Evolutionary conservation across 1,140 invertebrate genomes (phyloP).

Genomic region (Asobara japonica): DNA sequence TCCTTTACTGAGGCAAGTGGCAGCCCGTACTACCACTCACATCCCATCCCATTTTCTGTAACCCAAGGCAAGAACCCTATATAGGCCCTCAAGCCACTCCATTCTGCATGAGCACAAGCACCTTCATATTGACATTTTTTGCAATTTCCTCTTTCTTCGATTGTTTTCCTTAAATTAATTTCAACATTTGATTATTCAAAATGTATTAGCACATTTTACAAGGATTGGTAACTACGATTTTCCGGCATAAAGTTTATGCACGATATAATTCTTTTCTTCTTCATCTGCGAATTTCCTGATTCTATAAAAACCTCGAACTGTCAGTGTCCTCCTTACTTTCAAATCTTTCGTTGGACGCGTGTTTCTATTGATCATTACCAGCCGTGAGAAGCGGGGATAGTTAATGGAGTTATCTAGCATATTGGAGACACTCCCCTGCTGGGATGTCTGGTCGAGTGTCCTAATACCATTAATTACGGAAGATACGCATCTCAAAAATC

Average conservation of each 20-base stretch:
- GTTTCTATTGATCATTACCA: slow-evolving; percentile 7
- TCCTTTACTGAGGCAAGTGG: neutral
- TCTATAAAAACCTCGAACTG: neutral
- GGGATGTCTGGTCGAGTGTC: slow-evolving; percentile 2
- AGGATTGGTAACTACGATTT: too few species aligned
- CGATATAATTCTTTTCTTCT: neutral
- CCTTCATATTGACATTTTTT: neutral
- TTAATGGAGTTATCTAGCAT: slow-evolving; percentile 1
- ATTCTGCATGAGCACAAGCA: neutral
- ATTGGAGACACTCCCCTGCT: neutral
- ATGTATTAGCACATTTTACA: too few species aligned
- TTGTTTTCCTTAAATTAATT: too few species aligned
- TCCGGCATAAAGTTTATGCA: too few species aligned
- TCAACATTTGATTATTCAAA: neutral
- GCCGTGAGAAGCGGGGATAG: neutral
- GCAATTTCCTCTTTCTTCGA: neutral
- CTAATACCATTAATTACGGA: neutral
- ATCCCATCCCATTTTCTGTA: neutral
- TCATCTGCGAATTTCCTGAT: neutral
- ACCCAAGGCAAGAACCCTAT: neutral
- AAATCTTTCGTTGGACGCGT: neutral
- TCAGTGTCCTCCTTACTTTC: neutral
- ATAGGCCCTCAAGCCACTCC: neutral
- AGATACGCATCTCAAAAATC: neutral
- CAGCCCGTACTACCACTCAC: neutral